Base-by-base conservation (phyloP, 2,888 invertebrate species). In the Euclidia mi region DNA sequence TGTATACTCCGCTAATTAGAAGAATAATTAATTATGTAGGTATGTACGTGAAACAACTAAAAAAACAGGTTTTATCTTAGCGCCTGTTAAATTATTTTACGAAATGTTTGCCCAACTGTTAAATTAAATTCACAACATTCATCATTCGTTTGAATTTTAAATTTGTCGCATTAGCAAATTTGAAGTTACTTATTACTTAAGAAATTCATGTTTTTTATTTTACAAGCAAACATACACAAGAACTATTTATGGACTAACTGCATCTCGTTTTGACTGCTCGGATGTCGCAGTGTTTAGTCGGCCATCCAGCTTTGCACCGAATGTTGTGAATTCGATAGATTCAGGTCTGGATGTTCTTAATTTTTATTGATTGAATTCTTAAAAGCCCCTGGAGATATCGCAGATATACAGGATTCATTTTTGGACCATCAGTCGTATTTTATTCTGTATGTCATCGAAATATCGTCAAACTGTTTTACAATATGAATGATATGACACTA, bases 51-150 rank as follows among this genome's bases (percentile, higher is more conserved):
- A 48, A 31, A 44, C 32, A 1, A 34, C 7, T 12, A 41, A 32
- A 34, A 49, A 41, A 32, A 49, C 20, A 7, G 10, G 25, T 25
- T 20, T 40, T 14, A 43, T 12, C 10, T 42, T 20, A 15, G 34
- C 34, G 37, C 28, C 31, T 34, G 15, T 14, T 43, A 43, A 43
- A 32, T 20, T 15, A 31, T 29, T 50, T 34, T 35, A 43, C 20
- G n/a, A 32, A 51, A 42, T 46, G 37, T 46, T 46, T 38, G 38
- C 34, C 42, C 47, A 32, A 38, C 47, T 43, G 43, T 43, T 57
- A 40, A 51, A 37, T 56, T 35, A 49, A 20, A 51, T 47, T 43
- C 28, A 31, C 32, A 47, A 28, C 51, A 57, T 47, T 12, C 43
- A 46, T 42, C 37, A 51, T 50, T 20, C 14, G 17, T 32, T 46